phyloP scores from a whole-genome alignment of 2,888 invertebrate species.

The Rotaria magnacalcarata region DNA sequence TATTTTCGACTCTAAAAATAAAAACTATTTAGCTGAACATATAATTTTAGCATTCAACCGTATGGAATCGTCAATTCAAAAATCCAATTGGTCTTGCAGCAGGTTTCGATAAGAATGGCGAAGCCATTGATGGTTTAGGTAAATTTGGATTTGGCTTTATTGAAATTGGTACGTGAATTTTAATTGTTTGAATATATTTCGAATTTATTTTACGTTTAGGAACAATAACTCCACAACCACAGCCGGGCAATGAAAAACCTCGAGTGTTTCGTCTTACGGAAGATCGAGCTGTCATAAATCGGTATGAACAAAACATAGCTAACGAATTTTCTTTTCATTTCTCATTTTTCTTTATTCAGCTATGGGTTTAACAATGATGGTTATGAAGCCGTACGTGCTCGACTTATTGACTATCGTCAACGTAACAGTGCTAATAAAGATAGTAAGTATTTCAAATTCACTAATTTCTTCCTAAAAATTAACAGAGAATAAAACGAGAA shows the following conservation, averaged over 20 bases:
- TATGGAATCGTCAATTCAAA: slow-evolving; percentile 71
- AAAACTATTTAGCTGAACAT: not conserved
- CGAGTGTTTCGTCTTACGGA: slow-evolving; percentile 79
- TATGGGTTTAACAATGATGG: slow-evolving; percentile 95
- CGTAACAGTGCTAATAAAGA: not conserved
- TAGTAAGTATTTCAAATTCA: not conserved
- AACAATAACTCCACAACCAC: slow-evolving; percentile 86
- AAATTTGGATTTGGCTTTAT: slow-evolving; percentile 87
- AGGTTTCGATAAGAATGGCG: slow-evolving; percentile 94
- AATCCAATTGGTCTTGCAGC: slow-evolving; percentile 97
- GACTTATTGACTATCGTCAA: not conserved
- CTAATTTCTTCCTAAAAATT: not conserved
- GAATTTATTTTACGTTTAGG: slow-evolving; percentile 61
- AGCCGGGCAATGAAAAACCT: slow-evolving; percentile 84
- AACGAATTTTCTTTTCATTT: not conserved
- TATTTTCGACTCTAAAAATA: not conserved
- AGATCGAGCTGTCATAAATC: slow-evolving; percentile 84
- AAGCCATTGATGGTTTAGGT: slow-evolving; percentile 75
- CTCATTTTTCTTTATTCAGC: slow-evolving; percentile 56
- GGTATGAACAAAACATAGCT: slow-evolving; percentile 63
- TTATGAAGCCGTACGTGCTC: slow-evolving; percentile 69
- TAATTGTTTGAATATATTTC: not conserved
- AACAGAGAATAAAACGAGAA: not conserved
- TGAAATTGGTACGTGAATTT: slow-evolving; percentile 66
- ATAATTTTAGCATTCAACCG: slow-evolving; percentile 66